Conservation (phyloP, 1,140 invertebrate genomes). For the Pogonognathellus flavescens region DNA sequence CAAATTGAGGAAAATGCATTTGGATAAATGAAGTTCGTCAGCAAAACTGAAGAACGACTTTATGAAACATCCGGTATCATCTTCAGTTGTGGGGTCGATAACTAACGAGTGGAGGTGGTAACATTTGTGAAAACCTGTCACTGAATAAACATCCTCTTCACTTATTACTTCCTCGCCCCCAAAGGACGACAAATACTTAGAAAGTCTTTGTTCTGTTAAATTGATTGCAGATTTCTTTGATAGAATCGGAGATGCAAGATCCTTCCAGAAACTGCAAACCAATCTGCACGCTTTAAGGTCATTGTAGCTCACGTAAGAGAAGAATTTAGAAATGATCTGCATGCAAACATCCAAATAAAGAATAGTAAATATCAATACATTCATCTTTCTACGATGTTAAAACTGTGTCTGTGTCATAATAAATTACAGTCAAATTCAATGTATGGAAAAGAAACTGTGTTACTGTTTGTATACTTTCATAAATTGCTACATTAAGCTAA, state of each 20-base stretch:
- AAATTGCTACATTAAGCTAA: too few species aligned
- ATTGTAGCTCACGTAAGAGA: conserved; percentile 36
- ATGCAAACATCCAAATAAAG: background rate
- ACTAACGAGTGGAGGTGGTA: conserved; percentile 49
- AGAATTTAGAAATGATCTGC: conserved; percentile 43
- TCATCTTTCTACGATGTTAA: too few species aligned
- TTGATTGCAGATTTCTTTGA: conserved; percentile 21
- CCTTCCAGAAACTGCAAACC: conserved; percentile 48
- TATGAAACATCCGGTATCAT: conserved; percentile 7
- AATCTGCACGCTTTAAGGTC: conserved; percentile 49
- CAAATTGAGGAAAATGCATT: conserved; percentile 24
- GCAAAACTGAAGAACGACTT: conserved; percentile 32
- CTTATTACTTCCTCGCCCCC: background rate
- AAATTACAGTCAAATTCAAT: too few species aligned
- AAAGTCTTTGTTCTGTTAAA: conserved; percentile 1
- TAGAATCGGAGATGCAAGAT: conserved; percentile 17
- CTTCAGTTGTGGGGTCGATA: conserved; percentile 36
- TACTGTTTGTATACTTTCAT: too few species aligned
- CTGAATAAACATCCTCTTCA: background rate
- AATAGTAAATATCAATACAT: background rate
- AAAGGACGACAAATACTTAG: conserved; percentile 17
- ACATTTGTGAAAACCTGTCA: conserved; percentile 21
- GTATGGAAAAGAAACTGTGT: too few species aligned
- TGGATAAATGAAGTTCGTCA: conserved; percentile 52
- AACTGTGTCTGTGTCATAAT: too few species aligned